These are phyloP conservation scores for Rotaria magnacalcarata DNA, from an alignment of 2,888 invertebrate genomes.

Conservation along the genomic window DNA sequence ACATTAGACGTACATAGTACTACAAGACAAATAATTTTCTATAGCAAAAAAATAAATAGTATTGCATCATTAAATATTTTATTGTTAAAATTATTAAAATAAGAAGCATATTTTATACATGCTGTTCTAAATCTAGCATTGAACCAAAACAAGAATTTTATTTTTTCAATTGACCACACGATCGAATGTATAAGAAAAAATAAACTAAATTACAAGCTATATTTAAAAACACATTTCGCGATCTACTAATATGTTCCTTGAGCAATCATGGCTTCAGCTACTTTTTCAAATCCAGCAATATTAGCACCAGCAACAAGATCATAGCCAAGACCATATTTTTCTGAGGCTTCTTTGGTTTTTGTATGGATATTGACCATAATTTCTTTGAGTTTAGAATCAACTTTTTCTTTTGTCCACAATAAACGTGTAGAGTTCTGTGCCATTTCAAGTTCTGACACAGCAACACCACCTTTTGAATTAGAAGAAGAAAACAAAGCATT, in stretches of 20 bases:
- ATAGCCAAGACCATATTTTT: slow-evolving; percentile 5
- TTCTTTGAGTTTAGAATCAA: slow-evolving; percentile 27
- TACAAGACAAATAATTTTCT: too few species aligned
- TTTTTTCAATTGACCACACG: neutral
- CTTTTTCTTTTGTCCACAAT: slow-evolving; percentile 36
- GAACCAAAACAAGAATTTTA: neutral
- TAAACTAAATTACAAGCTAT: neutral
- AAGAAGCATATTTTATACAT: too few species aligned
- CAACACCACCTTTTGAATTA: slow-evolving; percentile 2
- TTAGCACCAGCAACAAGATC: slow-evolving; percentile 35
- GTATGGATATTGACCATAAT: slow-evolving; percentile 29
- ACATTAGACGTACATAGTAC: too few species aligned
- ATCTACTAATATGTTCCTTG: neutral
- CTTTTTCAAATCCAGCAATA: slow-evolving; percentile 36
- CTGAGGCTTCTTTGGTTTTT: slow-evolving; percentile 13
- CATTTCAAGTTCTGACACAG: slow-evolving; percentile 31
- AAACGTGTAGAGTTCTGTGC: slow-evolving; percentile 3
- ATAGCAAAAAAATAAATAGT: too few species aligned
- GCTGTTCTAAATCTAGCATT: neutral
- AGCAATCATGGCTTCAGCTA: slow-evolving; percentile 26
- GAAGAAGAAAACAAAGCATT: neutral
- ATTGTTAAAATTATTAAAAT: too few species aligned
- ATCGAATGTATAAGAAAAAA: neutral
- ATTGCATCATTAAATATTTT: too few species aligned
- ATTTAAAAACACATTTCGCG: too few species aligned